A percentile compares a stretch with the other conserved stretches of the same genome.
These are phyloP conservation scores for Scaptomyza pallida DNA, from an alignment of 1,140 invertebrate genomes.

Conservation along the genomic window DNA sequence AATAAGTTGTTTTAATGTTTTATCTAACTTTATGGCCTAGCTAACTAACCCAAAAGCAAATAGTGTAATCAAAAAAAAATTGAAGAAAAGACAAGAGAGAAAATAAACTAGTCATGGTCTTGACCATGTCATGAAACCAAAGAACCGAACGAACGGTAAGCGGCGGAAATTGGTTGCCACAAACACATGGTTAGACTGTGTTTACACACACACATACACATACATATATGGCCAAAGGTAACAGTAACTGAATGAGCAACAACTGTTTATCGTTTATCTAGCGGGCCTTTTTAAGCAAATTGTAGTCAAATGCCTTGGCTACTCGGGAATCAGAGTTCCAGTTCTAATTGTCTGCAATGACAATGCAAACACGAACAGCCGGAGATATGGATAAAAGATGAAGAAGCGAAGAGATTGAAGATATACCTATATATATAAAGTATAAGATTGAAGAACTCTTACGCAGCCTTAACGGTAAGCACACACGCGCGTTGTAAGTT, in stretches of 20 bases:
- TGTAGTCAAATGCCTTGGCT: constrained; percentile 54
- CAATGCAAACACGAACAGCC: constrained; percentile 64
- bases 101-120: constrained; percentile 52
- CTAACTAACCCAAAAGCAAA: not conserved
- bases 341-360: constrained; percentile 73
- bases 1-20: too few species aligned
- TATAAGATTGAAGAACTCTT: constrained; percentile 30
- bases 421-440: too few species aligned
- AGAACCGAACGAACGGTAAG: constrained; percentile 30
- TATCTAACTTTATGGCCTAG: not conserved
- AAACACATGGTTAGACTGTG: constrained; percentile 3
- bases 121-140: constrained; percentile 40
- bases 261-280: constrained; percentile 57
- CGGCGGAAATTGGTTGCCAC: constrained; percentile 55
- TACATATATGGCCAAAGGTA: constrained; percentile 54
- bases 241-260: constrained; percentile 29
- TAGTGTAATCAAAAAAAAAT: not conserved
- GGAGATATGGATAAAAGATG: not conserved
- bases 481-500: constrained; percentile 47
- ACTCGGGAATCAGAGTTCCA: constrained; percentile 18
- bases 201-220: not conserved
- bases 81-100: constrained; percentile 6
- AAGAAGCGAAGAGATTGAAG: constrained; percentile 28
- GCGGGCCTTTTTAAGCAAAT: constrained; percentile 53
- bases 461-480: constrained; percentile 64